Evolutionary conservation across 2,888 invertebrate genomes (phyloP), one percentile per base, ranked within the genome.

Genomic region (Dromius quadrimaculatus): DNA sequence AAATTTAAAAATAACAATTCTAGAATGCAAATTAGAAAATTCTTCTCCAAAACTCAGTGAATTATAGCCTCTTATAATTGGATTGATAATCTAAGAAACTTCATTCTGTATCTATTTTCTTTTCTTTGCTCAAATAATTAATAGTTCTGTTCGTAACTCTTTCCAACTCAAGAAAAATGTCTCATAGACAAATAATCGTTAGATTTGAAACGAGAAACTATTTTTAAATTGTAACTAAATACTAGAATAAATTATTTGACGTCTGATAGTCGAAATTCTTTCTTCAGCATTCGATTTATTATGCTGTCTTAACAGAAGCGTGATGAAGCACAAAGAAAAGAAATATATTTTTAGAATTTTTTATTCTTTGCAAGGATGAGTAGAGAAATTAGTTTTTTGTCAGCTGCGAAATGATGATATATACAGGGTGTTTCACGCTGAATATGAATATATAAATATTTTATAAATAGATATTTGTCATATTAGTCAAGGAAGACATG

Each of bases 161-260:
- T 17, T 6, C 11, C n/a, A 6, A 19, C n/a, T 22, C 50, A 38
- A 62, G 41, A 62, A 62, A 62, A 62, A 38, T 54, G 9, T 22
- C 41, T 20, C 23, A 41, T n/a, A 15, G 50, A 64, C 64, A 64
- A 64, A 64, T 64, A 50, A 47, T 64, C 64, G 50, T 50, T 50
- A 64, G 64, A 22, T 64, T 64, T 64, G 17, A 34, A 50, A 50
- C 50, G 47, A 47, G 64, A 64, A 64, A 64, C 50, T 64, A 64
- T 64, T 64, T 64, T 64, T 64, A 64, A 64, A 64, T 64, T 64
- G 64, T 50, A 64, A 64, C 50, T 64, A 64, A 64, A 64, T 34
- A 64, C 64, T 19, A 9, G 17, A 41, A 64, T 64, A 64, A 64
- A 64, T 64, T 64, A 64, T 64, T 17, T 36, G 1, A 13, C 3